phyloP scores from a whole-genome alignment of 2,113 vertebrate species.

The Gymnorhina tibicen region DNA sequence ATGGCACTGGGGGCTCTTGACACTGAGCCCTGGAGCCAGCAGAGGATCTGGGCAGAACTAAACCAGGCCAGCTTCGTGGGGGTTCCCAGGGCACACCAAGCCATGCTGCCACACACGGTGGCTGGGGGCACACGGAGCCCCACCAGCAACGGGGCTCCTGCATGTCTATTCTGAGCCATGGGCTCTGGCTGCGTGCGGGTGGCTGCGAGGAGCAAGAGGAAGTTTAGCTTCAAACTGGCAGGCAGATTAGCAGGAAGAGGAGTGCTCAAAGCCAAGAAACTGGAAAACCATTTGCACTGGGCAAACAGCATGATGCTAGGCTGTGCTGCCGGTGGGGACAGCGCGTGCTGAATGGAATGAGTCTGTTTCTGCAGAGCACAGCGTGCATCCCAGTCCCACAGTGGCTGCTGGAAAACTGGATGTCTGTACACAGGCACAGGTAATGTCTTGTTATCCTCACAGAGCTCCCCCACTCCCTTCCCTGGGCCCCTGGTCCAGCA shows the following conservation, averaged over 20 bases:
- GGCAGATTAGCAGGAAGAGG: neutral
- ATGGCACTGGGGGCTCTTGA: neutral
- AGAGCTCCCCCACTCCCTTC: neutral
- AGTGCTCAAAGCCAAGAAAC: neutral
- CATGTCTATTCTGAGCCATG: rapidly evolving
- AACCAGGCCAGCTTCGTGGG: neutral
- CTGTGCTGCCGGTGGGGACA: neutral
- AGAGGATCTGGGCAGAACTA: neutral
- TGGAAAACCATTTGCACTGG: neutral
- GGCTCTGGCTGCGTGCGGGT: neutral
- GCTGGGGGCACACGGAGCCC: neutral
- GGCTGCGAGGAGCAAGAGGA: neutral
- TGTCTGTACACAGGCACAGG: neutral
- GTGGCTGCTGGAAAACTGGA: neutral
- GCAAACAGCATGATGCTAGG: neutral
- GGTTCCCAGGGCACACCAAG: neutral
- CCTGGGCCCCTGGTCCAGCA: neutral
- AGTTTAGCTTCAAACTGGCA: neutral
- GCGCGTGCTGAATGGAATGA: rapidly evolving
- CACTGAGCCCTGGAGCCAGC: neutral
- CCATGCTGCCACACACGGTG: neutral
- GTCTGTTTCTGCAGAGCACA: neutral
- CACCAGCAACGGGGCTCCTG: rapidly evolving
- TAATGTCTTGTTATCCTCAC: rapidly evolving
- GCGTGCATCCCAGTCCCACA: rapidly evolving